Evolutionary conservation across 2,113 vertebrate species (phyloP).

Genomic region (Eira barbara): DNA sequence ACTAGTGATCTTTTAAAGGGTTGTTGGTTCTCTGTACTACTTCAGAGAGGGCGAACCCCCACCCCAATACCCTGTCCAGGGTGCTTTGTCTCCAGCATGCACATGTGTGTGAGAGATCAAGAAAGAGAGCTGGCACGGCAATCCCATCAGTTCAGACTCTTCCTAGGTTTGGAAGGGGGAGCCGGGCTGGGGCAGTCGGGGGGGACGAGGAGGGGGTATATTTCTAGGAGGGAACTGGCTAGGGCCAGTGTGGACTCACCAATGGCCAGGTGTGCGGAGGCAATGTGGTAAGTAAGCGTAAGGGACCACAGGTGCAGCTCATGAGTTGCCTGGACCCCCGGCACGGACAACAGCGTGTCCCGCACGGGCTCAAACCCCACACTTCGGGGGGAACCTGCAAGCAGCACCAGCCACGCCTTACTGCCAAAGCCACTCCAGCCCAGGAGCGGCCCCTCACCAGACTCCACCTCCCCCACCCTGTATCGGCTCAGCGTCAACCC

Average conservation of each 20-base stretch:
- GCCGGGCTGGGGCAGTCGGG: rapidly evolving
- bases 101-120: neutral
- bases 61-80: neutral
- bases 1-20: neutral
- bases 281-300: slow-evolving; percentile 86
- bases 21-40: neutral
- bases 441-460: neutral
- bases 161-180: neutral
- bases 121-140: neutral
- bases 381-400: slow-evolving; percentile 88
- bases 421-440: neutral
- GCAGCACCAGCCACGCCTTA: neutral
- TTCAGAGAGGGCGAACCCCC: neutral
- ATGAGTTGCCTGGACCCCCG: slow-evolving; percentile 89
- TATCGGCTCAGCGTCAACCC: neutral
- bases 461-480: neutral
- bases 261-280: slow-evolving; percentile 91
- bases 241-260: slow-evolving; percentile 79
- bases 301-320: slow-evolving; percentile 94
- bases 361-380: slow-evolving; percentile 89
- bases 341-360: slow-evolving; percentile 89
- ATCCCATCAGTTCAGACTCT: neutral
- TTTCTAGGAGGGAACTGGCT: neutral
- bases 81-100: neutral
- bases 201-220: neutral